phyloP scores from a whole-genome alignment of 2,888 invertebrate species.

The Protophormia terraenovae region DNA sequence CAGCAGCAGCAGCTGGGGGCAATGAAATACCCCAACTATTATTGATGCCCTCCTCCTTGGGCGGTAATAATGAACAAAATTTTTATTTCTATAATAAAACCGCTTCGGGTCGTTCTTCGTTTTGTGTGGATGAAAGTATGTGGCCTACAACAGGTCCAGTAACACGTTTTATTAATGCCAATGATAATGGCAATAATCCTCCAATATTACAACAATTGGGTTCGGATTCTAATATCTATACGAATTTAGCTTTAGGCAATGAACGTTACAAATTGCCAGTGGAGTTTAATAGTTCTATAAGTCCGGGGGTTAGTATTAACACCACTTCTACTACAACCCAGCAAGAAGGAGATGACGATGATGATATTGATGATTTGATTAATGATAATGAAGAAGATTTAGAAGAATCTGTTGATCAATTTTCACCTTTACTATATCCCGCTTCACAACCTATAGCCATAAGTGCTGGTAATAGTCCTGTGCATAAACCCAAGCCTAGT shows the following conservation, averaged over 20 bases:
- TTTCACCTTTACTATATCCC: slow-evolving; percentile 76
- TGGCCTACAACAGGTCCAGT: slow-evolving; percentile 70
- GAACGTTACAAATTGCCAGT: slow-evolving; percentile 70
- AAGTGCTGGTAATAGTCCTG: slow-evolving; percentile 77
- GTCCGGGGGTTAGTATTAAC: slow-evolving; percentile 45
- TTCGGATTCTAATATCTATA: slow-evolving; percentile 73
- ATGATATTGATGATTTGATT: slow-evolving; percentile 63
- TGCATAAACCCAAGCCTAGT: slow-evolving; percentile 64
- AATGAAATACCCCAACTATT: slow-evolving; percentile 32
- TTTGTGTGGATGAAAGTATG: slow-evolving; percentile 75
- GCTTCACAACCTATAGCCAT: slow-evolving; percentile 76
- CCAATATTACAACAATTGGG: slow-evolving; percentile 25
- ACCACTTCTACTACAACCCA: neutral
- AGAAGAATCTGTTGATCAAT: slow-evolving; percentile 76
- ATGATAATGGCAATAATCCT: slow-evolving; percentile 34
- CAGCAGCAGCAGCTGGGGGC: slow-evolving; percentile 64
- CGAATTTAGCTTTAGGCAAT: slow-evolving; percentile 73
- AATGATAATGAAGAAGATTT: slow-evolving; percentile 69
- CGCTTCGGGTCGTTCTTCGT: slow-evolving; percentile 75
- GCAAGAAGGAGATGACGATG: slow-evolving; percentile 52
- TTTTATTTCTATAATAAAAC: slow-evolving; percentile 72
- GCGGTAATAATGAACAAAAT: slow-evolving; percentile 46
- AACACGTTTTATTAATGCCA: slow-evolving; percentile 51
- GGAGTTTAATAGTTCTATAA: slow-evolving; percentile 31
- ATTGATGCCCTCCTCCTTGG: slow-evolving; percentile 27